A percentile compares a stretch with the other conserved stretches of the same genome.
Conservation (phyloP, 2,888 invertebrate species). For the Eustalomyia histrio region DNA sequence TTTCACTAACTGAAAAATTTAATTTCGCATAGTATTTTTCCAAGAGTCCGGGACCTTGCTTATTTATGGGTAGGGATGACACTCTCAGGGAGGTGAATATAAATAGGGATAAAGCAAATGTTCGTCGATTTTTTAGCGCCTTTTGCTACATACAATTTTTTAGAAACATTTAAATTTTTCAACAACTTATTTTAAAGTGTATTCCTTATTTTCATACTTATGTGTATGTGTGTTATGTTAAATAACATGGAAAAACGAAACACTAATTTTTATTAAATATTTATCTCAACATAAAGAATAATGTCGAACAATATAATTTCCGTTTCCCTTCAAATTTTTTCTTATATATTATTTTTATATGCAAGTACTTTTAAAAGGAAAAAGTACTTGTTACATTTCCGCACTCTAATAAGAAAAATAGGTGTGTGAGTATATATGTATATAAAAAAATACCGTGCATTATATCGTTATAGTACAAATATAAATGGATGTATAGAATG, state of each 20-base stretch:
- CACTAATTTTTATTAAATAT: slow-evolving; percentile 52
- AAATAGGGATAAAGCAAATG: too few relatives aligned
- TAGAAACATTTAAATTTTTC: too few relatives aligned
- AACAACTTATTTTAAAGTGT: too few relatives aligned
- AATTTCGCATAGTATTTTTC: too few relatives aligned
- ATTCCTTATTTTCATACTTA: too few relatives aligned
- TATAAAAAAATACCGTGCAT: slow-evolving; percentile 5
- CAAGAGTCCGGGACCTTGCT: too few relatives aligned
- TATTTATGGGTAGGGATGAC: too few relatives aligned
- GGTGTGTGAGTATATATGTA: not conserved
- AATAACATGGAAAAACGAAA: slow-evolving; percentile 19
- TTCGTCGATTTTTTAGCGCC: too few relatives aligned
- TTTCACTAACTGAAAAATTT: too few relatives aligned
- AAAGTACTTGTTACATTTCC: slow-evolving; percentile 52
- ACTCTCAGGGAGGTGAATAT: too few relatives aligned
- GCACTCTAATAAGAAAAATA: slow-evolving; percentile 35
- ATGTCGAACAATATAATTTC: slow-evolving; percentile 48
- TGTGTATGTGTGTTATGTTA: not conserved
- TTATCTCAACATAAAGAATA: slow-evolving; percentile 43
- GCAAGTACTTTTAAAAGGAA: slow-evolving; percentile 22
- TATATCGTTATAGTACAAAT: slow-evolving; percentile 24
- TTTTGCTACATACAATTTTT: too few relatives aligned
- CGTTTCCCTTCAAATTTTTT: slow-evolving; percentile 25
- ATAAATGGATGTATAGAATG: slow-evolving; percentile 1
- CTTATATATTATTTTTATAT: not conserved